Evolutionary conservation across 2,113 vertebrate species (phyloP), one percentile per base, ranked within the genome.

Genomic region (Corvus moneduloides): DNA sequence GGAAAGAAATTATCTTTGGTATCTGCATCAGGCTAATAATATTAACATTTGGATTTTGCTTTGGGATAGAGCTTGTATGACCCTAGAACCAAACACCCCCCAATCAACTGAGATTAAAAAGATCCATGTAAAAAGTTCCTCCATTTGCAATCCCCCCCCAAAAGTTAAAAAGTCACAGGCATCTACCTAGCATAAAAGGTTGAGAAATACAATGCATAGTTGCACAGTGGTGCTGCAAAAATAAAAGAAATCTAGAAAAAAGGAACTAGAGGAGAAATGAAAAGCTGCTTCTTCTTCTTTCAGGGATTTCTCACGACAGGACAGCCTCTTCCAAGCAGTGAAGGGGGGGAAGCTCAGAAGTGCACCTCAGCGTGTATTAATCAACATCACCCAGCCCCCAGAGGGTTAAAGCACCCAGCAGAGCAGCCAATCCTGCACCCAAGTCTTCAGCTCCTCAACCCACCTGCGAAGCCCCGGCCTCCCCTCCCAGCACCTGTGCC

Each of bases 31-130:
- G 99, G 99, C 99, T 99, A 99, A 99, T 98, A 98, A 99, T 98
- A 98, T 98, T 99, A 98, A 99, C 99, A 99, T 99, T 99, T 99
- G 99, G 99, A 99, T 99, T 99, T 99, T 99, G 99, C 99, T 99
- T 99, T 99, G 99, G 99, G 98, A 99, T 99, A 99, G 98, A 99
- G 99, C 99, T 99, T 98, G 98, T 98, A 98, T 98, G 98, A 98
- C 98, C 99, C 98, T 98, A 98, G 97, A 98, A 98, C 99, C 98
- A 98, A 98, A 98, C 97, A 97, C 98, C 97, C 98, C 98, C 98
- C 96, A 94, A 95, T 97, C 96, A 98, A 98, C 98, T 98, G 97
- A 98, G 98, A 98, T 98, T 98, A 98, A 98, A 98, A 98, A 98
- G 97, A 97, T 98, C 96, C 96, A 97, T 98, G 99, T 99, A 99